These are phyloP conservation scores for Ptyas mucosa DNA, from an alignment of 2,113 vertebrate genomes.

Conservation along the genomic window DNA sequence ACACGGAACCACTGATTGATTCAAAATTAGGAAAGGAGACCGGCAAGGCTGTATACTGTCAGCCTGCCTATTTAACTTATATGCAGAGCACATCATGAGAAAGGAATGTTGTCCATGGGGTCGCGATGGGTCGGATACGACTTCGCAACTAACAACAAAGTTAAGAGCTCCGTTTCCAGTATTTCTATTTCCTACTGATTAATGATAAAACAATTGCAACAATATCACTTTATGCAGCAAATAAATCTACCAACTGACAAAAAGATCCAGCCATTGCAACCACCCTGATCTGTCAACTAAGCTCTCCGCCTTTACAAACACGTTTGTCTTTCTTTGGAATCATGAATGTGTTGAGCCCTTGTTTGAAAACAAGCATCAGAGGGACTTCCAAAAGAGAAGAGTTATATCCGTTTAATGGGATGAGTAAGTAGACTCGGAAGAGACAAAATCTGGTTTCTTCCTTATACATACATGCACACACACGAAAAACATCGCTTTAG, in stretches of 20 bases:
- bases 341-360: background rate
- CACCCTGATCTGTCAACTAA: background rate
- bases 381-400: background rate
- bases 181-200: background rate
- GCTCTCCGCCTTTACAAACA: background rate
- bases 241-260: background rate
- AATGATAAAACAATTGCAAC: background rate
- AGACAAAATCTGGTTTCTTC: background rate
- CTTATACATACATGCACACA: no score
- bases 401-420: background rate
- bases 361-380: background rate
- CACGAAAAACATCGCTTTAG: background rate
- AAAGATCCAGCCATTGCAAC: background rate
- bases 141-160: background rate
- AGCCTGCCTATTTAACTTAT: no score
- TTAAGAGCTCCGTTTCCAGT: background rate
- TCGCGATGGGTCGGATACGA: no score
- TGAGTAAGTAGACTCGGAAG: background rate
- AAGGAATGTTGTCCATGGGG: no score
- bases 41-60: no score
- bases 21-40: no score
- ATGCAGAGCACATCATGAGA: no score
- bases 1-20: no score
- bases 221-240: background rate
- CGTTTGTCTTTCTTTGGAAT: background rate